Evolutionary conservation across 2,113 vertebrate genomes (phyloP), one percentile per base, ranked within the genome.

Genomic region (Coturnix japonica): DNA sequence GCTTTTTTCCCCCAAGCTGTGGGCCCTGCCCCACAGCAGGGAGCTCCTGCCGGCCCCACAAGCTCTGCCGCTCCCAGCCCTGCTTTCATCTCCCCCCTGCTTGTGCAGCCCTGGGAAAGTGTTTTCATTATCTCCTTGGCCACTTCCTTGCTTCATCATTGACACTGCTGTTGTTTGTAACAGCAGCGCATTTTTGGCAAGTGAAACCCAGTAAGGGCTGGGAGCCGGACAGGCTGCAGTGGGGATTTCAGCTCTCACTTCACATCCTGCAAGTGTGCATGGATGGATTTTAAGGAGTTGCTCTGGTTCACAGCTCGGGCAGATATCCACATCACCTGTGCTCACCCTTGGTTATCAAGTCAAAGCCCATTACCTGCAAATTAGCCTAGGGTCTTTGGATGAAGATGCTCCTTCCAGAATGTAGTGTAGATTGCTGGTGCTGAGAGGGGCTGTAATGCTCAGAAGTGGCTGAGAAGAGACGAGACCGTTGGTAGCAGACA

Each of bases 61-160:
- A 1, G 90, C 73, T 7, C 2, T 2, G 0, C 35, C 1, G 3
- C 76, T 94, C 91, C 86, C 76, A 3, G 0, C 90, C 59, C 92
- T 0, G 30, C 93, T 93, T 91, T 95, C 87, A 86, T 82, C 93
- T 94, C 66, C 4, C 7, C 7, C 46, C 81, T 96, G 74, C 88
- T 90, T 96, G 89, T 82, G 81, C 75, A 95, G 82, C 71, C 59
- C 72, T 78, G 57, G 89, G 47, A 91, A 83, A 91, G 81, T 30
- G 65, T 61, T 92, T 96, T 85, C 44, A 89, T 79, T 91, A 49
- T 89, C 84, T 89, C 85, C 33, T 82, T 70, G 73, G 72, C 93
- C 1, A 23, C 91, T 92, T 83, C 76, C 54, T 95, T 83, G 3
- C 87, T 86, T 89, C 53, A 37, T 72, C 31, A 4, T 90, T 63